Percentiles rank a stretch among this genome's conserved stretches.
Evolutionary conservation across 2,113 vertebrate species (phyloP).

Genomic region (Labeo rohita): DNA sequence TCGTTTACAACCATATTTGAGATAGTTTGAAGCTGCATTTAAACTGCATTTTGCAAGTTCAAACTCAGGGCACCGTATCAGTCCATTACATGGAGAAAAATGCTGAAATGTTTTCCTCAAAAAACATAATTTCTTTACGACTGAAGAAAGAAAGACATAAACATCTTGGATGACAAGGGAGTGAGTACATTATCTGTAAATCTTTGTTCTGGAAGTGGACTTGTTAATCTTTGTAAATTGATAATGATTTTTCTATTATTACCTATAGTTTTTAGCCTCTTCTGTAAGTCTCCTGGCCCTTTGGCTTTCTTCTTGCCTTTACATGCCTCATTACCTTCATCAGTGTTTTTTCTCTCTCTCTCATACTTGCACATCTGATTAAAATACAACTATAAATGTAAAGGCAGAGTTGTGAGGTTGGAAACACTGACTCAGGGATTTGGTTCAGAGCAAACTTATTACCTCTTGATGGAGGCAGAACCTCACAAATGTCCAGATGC

Average conservation of each 20-base stretch:
- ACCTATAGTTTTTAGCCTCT: background rate
- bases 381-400: conserved; percentile 1
- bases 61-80: too few relatives aligned
- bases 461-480: background rate
- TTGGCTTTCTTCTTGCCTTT: background rate
- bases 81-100: too few relatives aligned
- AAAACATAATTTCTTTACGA: too few relatives aligned
- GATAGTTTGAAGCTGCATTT: too few relatives aligned
- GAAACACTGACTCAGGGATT: conserved; percentile 43
- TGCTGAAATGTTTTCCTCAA: too few relatives aligned
- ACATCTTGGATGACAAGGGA: too few relatives aligned
- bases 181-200: too few relatives aligned
- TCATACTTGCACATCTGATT: conserved; percentile 11
- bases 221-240: background rate
- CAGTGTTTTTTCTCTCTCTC: conserved; percentile 23
- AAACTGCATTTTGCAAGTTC: too few relatives aligned
- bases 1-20: too few relatives aligned
- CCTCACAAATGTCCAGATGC: background rate
- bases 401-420: conserved; percentile 40
- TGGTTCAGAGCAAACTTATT: conserved; percentile 26
- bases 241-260: background rate
- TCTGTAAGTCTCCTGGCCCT: background rate
- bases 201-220: too few relatives aligned
- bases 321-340: conserved; percentile 26
- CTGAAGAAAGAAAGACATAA: too few relatives aligned